Percentiles rank a stretch among this genome's conserved stretches.
phyloP scores from a whole-genome alignment of 2,888 invertebrate species.

The Drosophila atripex region DNA sequence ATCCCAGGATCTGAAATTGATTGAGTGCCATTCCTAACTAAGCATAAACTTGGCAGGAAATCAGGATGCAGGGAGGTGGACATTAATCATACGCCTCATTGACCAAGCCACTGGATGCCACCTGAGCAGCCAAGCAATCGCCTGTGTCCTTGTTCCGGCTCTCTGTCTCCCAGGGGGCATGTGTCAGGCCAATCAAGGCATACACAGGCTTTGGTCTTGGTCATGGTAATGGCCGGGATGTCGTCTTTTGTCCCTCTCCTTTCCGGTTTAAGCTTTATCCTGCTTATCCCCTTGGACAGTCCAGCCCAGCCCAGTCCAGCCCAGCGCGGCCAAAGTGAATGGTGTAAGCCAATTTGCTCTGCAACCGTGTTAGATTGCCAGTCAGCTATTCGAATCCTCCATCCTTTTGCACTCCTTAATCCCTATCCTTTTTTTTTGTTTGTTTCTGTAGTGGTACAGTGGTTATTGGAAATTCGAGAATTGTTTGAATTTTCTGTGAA shows the following conservation, averaged over 20 bases:
- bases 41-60: constrained; percentile 12
- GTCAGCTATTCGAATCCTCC: constrained; percentile 1
- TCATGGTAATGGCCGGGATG: constrained; percentile 5
- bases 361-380: constrained; percentile 27
- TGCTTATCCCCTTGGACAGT: too few species aligned
- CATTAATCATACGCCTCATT: constrained; percentile 73
- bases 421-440: background rate
- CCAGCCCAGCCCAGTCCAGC: too few species aligned
- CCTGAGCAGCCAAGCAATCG: constrained; percentile 12
- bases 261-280: constrained; percentile 1
- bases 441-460: background rate
- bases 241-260: background rate
- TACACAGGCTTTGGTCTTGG: constrained; percentile 5
- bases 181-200: constrained; percentile 51
- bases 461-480: background rate
- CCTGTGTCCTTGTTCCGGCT: constrained; percentile 18
- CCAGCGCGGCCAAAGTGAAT: background rate
- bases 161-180: constrained; percentile 39
- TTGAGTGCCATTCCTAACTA: constrained; percentile 15
- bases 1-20: constrained; percentile 4
- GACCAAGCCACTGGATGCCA: constrained; percentile 37
- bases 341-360: constrained; percentile 57
- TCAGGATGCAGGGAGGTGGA: constrained; percentile 3
- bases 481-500: background rate
- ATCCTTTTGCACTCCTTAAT: constrained; percentile 3